Evolutionary conservation across 2,888 invertebrate genomes (phyloP).

Genomic region (Xestia xanthographa): DNA sequence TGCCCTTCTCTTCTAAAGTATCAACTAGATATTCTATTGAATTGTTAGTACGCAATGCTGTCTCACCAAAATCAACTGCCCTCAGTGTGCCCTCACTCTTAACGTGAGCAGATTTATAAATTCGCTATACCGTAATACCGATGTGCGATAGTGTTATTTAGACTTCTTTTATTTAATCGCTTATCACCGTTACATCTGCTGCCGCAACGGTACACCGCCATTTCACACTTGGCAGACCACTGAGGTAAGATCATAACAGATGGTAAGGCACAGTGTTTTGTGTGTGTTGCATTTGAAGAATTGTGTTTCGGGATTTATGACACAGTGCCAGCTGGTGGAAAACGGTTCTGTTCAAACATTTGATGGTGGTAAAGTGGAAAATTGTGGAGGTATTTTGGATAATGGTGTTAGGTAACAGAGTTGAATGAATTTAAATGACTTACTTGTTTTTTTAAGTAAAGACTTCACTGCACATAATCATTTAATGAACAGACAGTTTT

Average conservation of each 20-base stretch:
- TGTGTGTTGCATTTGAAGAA: conserved; percentile 35
- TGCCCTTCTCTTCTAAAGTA: neutral
- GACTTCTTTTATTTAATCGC: conserved; percentile 67
- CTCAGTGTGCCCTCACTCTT: conserved; percentile 7
- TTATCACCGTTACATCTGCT: conserved; percentile 69
- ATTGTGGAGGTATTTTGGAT: conserved; percentile 6
- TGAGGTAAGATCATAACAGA: conserved; percentile 57
- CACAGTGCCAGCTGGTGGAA: conserved; percentile 42
- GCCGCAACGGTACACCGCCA: conserved; percentile 69
- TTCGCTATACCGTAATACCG: conserved; percentile 60
- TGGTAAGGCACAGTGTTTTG: conserved; percentile 53
- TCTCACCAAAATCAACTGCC: neutral
- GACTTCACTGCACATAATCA: neutral
- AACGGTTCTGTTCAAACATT: conserved; percentile 30
- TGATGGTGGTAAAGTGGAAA: conserved; percentile 20
- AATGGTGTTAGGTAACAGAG: conserved; percentile 3
- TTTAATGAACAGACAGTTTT: neutral
- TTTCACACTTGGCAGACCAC: conserved; percentile 72
- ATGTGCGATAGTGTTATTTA: conserved; percentile 64
- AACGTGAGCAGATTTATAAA: conserved; percentile 40
- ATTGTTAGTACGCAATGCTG: neutral
- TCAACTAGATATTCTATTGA: neutral
- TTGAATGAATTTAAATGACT: neutral
- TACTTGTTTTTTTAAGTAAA: neutral
- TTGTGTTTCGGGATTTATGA: conserved; percentile 29